Conservation (phyloP, 2,888 invertebrate species). For the Apotomis turbidana region DNA sequence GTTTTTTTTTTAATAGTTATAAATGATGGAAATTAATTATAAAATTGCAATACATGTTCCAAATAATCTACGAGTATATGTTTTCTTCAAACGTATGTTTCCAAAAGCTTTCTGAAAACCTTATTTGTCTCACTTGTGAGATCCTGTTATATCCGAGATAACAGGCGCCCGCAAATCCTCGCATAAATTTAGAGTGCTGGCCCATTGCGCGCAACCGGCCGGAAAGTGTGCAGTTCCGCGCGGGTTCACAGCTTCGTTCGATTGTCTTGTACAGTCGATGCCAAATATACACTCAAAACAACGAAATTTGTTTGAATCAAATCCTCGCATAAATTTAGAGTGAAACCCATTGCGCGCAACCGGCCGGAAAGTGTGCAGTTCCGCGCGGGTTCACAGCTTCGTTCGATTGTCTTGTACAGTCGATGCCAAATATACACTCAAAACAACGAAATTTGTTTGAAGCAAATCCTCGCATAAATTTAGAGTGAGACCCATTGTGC, state of each 20-base stretch:
- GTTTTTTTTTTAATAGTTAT: too few relatives aligned
- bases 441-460: too few relatives aligned
- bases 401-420: conserved; percentile 27
- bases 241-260: conserved; percentile 28
- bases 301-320: neutral
- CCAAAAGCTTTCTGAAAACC: neutral
- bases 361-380: conserved; percentile 50
- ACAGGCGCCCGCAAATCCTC: conserved; percentile 3
- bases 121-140: neutral
- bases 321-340: conserved; percentile 48
- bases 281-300: neutral
- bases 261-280: conserved; percentile 19
- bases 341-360: conserved; percentile 50
- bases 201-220: conserved; percentile 49
- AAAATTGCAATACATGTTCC: too few relatives aligned
- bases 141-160: neutral
- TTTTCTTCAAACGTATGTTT: neutral
- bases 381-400: conserved; percentile 42
- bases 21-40: too few relatives aligned
- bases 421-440: too few relatives aligned
- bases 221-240: conserved; percentile 51
- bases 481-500: conserved; percentile 48
- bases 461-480: too few relatives aligned
- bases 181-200: conserved; percentile 50
- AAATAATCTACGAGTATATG: too few relatives aligned